Conservation (phyloP, 2,888 invertebrate species). For the Monoplex corrugatus region DNA sequence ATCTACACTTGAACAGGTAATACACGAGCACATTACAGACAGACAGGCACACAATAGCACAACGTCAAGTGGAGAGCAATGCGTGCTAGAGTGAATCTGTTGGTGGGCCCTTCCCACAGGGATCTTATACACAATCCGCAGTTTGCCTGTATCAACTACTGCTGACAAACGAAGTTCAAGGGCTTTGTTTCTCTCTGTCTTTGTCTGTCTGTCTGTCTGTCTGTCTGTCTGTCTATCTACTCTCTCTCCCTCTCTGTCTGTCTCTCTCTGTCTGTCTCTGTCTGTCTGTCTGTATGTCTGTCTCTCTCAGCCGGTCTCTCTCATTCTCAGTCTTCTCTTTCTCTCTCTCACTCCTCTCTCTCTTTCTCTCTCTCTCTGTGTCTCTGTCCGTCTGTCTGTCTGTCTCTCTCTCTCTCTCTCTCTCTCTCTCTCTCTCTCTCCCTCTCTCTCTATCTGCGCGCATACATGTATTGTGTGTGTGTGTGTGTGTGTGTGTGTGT, state of each 20-base stretch:
- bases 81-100: no score
- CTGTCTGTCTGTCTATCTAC: no score
- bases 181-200: no score
- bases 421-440: slow-evolving; percentile 1
- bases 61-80: no score
- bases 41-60: no score
- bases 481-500: not conserved
- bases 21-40: no score
- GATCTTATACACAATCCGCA: no score
- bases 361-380: not conserved
- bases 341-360: not conserved
- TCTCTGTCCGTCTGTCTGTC: not conserved
- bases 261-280: not conserved
- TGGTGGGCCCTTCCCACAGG: no score
- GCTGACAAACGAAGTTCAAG: no score
- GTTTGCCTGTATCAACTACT: no score
- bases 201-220: no score
- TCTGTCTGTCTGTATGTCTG: not conserved
- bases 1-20: no score
- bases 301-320: not conserved
- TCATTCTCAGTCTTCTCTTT: not conserved
- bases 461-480: not conserved
- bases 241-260: not conserved
- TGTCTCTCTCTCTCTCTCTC: not conserved
- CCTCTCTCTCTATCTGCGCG: not conserved